phyloP scores from a whole-genome alignment of 2,113 vertebrate species.

The Crypturellus undulatus region DNA sequence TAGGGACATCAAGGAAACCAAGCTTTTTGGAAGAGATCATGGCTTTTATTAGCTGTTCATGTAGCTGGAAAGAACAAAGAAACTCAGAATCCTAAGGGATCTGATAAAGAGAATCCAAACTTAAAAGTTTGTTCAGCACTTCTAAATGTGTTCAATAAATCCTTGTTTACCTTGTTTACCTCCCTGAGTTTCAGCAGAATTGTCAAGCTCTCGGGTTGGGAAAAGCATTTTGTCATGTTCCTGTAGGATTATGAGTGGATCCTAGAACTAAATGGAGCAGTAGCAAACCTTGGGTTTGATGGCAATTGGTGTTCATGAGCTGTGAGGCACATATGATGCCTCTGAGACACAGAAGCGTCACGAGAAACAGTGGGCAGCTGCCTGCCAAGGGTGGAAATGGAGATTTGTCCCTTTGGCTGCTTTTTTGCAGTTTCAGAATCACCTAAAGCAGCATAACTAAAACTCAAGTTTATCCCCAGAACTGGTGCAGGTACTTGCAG shows the following conservation, averaged over 20 bases:
- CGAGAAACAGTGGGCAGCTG: neutral
- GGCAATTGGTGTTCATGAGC: neutral
- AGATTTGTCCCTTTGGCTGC: neutral
- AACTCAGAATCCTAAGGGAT: neutral
- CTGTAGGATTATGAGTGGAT: neutral
- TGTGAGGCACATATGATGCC: neutral
- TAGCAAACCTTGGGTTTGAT: neutral
- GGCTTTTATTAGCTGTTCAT: neutral
- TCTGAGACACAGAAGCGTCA: neutral
- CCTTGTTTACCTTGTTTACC: neutral
- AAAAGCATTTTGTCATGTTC: neutral
- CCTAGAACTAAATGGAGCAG: neutral
- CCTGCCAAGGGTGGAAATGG: neutral
- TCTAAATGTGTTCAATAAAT: neutral
- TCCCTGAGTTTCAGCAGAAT: neutral
- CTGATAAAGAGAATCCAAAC: neutral
- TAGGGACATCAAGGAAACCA: neutral
- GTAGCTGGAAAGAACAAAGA: neutral
- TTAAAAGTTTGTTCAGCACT: fast-evolving
- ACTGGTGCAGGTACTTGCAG: neutral
- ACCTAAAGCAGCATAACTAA: too few species aligned
- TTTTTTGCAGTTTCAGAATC: neutral
- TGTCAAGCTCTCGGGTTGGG: neutral
- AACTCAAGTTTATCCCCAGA: neutral
- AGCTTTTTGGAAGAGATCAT: neutral